Conservation (phyloP, 2,888 invertebrate species). For the Nymphalis polychloros region DNA sequence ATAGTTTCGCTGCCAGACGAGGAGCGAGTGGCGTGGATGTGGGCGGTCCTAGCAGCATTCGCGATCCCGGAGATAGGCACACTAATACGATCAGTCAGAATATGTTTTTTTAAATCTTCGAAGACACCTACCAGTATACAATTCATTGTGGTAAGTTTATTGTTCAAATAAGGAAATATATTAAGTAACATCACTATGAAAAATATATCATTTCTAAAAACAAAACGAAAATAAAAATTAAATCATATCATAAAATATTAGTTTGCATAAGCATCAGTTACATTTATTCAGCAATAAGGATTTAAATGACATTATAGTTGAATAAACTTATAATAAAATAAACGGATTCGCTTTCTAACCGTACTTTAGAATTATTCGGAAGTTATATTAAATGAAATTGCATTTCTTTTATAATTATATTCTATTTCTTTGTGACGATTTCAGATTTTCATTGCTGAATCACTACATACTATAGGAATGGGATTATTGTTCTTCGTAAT, state of each 20-base stretch:
- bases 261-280: too few relatives aligned
- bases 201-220: too few relatives aligned
- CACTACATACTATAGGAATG: slow-evolving; percentile 92
- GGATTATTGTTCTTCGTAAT: slow-evolving; percentile 93
- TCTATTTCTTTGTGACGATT: slow-evolving; percentile 40
- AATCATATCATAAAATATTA: too few relatives aligned
- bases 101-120: slow-evolving; percentile 95
- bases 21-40: slow-evolving; percentile 95
- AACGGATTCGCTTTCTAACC: too few relatives aligned
- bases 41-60: slow-evolving; percentile 93
- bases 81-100: slow-evolving; percentile 90
- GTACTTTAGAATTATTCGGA: background rate
- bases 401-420: background rate
- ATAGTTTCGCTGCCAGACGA: slow-evolving; percentile 90
- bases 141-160: slow-evolving; percentile 73
- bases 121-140: slow-evolving; percentile 85
- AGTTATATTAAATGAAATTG: background rate
- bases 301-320: too few relatives aligned
- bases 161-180: background rate
- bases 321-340: too few relatives aligned
- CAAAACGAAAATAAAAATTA: too few relatives aligned
- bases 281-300: too few relatives aligned
- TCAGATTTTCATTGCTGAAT: slow-evolving; percentile 91
- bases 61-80: slow-evolving; percentile 94
- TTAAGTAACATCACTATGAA: background rate